A percentile compares a stretch with the other conserved stretches of the same genome.
phyloP scores from a whole-genome alignment of 2,888 invertebrate genomes.

The Caenorhabditis sp. region DNA sequence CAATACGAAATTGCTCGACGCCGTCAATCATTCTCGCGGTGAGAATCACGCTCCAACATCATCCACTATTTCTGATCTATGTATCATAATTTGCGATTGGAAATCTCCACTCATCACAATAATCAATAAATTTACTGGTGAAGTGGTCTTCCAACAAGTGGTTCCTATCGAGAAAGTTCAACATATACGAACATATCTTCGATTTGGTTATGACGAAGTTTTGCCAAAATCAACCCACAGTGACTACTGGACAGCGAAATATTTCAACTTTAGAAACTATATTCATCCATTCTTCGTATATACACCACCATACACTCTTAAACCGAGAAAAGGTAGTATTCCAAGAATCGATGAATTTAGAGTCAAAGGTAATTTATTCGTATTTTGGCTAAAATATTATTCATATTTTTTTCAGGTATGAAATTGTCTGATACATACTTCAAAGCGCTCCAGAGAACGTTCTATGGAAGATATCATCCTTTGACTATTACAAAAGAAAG shows the following conservation, averaged over 20 bases:
- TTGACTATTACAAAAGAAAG: not conserved
- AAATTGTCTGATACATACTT: not conserved
- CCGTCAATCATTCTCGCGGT: too few species aligned
- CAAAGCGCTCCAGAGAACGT: not conserved
- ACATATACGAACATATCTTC: not conserved
- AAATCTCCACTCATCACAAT: slow-evolving; percentile 1
- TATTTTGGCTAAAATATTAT: too few species aligned
- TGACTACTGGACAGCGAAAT: not conserved
- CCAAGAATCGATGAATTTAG: not conserved
- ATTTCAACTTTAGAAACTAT: not conserved
- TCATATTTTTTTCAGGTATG: not conserved
- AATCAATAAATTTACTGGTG: not conserved
- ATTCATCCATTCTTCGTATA: not conserved
- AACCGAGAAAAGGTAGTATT: not conserved
- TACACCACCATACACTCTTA: not conserved
- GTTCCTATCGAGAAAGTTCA: not conserved
- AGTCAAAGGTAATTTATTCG: not conserved
- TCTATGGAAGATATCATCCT: not conserved
- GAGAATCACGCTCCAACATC: too few species aligned
- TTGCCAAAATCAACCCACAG: not conserved
- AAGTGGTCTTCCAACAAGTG: not conserved
- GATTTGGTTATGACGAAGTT: not conserved
- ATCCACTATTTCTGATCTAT: not conserved
- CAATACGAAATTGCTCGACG: not conserved
- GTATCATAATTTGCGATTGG: not conserved